A percentile compares a stretch with the other conserved stretches of the same genome.
These are phyloP conservation scores for Bibio marci DNA, from an alignment of 2,888 invertebrate species.

Conservation along the genomic window DNA sequence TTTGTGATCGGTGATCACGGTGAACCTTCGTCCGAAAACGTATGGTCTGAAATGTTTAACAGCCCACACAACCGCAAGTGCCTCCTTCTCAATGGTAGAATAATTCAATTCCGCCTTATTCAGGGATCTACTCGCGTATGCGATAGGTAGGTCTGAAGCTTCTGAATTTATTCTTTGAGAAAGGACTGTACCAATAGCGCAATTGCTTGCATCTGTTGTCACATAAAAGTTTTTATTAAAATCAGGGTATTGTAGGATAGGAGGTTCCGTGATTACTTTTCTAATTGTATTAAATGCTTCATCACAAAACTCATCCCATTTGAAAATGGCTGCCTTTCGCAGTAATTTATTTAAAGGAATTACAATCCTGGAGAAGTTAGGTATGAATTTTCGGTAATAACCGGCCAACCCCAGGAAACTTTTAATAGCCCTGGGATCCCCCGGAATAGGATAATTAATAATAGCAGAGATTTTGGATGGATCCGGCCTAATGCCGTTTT, in stretches of 20 bases:
- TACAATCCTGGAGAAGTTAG: neutral
- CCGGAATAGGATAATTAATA: neutral
- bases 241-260: neutral
- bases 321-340: neutral
- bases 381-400: neutral
- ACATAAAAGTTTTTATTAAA: neutral
- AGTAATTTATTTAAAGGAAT: neutral
- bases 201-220: neutral
- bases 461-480: neutral
- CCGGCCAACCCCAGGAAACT: neutral
- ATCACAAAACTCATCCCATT: neutral
- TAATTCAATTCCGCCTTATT: neutral
- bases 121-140: no score
- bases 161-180: neutral
- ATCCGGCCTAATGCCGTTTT: neutral
- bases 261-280: neutral
- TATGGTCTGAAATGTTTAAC: neutral
- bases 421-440: neutral
- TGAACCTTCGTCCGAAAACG: neutral
- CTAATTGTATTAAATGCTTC: neutral
- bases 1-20: no score
- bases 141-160: no score
- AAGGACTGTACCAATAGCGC: neutral
- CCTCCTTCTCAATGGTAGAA: neutral
- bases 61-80: no score